Evolutionary conservation across 2,888 invertebrate species (phyloP).

Genomic region (Ceramica pisi): DNA sequence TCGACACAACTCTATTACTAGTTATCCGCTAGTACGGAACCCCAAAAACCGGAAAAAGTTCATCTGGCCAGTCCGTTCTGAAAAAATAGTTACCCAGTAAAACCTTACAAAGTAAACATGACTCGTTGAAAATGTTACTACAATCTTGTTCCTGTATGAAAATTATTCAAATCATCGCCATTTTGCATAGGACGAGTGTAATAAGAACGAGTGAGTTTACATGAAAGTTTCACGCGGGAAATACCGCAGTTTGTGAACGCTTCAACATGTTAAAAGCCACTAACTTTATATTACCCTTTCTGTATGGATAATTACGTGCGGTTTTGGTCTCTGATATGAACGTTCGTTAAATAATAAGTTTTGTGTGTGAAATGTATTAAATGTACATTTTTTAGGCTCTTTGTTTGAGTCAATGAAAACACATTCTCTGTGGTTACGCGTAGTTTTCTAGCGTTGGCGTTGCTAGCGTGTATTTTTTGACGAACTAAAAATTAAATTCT

Average conservation of each 20-base stretch:
- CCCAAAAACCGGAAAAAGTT: background rate
- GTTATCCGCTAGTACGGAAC: no score
- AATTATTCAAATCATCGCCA: conserved; percentile 77
- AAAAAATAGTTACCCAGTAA: background rate
- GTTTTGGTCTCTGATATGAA: conserved; percentile 67
- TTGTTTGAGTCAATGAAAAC: conserved; percentile 40
- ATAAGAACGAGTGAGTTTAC: conserved; percentile 77
- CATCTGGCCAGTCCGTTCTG: background rate
- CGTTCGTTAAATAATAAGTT: conserved; percentile 56
- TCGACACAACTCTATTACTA: no score
- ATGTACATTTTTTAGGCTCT: conserved; percentile 22
- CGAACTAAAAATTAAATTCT: conserved; percentile 30
- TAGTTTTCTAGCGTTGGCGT: conserved; percentile 34
- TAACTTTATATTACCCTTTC: conserved; percentile 85
- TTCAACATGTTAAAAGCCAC: conserved; percentile 86
- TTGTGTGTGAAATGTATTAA: conserved; percentile 35
- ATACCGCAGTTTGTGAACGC: conserved; percentile 84
- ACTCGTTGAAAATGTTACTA: conserved; percentile 29
- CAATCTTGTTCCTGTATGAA: conserved; percentile 47
- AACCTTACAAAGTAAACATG: conserved; percentile 26
- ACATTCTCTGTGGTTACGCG: conserved; percentile 10
- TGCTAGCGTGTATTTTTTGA: conserved; percentile 28
- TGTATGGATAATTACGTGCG: conserved; percentile 80
- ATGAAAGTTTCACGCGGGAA: conserved; percentile 80
- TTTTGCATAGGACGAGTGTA: conserved; percentile 69